A percentile compares a stretch with the other conserved stretches of the same genome.
These are phyloP conservation scores for Philypnodon macrostomus DNA, from an alignment of 2,797 vertebrate genomes.

Conservation along the genomic window DNA sequence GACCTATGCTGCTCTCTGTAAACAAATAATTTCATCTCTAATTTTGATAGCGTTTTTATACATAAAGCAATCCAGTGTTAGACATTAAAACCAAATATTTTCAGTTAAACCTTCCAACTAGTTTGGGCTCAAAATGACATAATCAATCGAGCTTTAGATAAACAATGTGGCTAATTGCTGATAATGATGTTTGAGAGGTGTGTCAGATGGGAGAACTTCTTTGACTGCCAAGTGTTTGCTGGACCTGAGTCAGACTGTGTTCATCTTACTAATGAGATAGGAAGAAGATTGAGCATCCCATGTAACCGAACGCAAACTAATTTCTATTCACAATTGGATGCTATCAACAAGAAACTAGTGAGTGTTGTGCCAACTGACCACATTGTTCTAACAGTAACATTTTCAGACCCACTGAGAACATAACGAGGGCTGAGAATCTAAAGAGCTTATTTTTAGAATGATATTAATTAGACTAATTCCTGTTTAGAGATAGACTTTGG, in stretches of 20 bases:
- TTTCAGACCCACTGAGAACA: conserved; percentile 58
- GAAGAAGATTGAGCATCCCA: conserved; percentile 69
- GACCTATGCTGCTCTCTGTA: not conserved
- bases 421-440: too few relatives aligned
- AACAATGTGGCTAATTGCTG: conserved; percentile 77
- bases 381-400: conserved; percentile 73
- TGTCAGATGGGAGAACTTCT: conserved; percentile 61
- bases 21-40: conserved; percentile 4
- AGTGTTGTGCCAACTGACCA: conserved; percentile 73
- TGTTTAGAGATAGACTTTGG: too few relatives aligned
- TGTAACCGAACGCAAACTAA: conserved; percentile 65
- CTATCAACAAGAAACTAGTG: conserved; percentile 62
- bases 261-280: conserved; percentile 79
- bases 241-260: conserved; percentile 70
- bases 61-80: too few relatives aligned
- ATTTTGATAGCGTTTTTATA: too few relatives aligned
- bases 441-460: too few relatives aligned
- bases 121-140: conserved; percentile 70
- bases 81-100: too few relatives aligned
- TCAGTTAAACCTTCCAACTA: too few relatives aligned
- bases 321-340: conserved; percentile 58
- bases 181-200: conserved; percentile 80
- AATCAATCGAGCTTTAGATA: too few relatives aligned
- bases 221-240: conserved; percentile 72
- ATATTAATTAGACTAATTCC: too few relatives aligned